Evolutionary conservation across 2,113 vertebrate genomes (phyloP), one percentile per base, ranked within the genome.

Genomic region (Sitta europaea): DNA sequence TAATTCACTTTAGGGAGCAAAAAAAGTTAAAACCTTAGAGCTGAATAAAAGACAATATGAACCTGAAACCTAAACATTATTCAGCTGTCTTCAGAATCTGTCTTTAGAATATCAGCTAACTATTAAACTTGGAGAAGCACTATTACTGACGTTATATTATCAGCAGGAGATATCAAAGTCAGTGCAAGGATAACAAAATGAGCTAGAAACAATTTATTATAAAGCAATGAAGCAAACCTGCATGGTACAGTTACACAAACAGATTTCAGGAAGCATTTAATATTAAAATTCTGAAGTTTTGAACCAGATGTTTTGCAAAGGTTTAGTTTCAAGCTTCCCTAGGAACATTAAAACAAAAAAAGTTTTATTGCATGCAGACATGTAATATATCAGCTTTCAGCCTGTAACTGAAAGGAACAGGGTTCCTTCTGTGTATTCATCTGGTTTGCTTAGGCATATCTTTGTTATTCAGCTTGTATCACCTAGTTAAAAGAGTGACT

Each of bases 231-330:
- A 88, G 79, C 35, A 92, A 92, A 92, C 74, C 63, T 96, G 79
- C 68, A 47, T 42, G 53, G 36, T 59, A 74, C 75, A 88, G 72
- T 92, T 94, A 61, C 62, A 95, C 55, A 95, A 95, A 93, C 72
- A 95, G 72, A 81, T 82, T 95, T 90, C 77, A 94, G 94, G 95
- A 97, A 97, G 58, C 74, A 93, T 97, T 97, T 95, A 91, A 90
- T 96, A 96, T 95, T 91, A 96, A 95, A 96, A 96, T 90, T 55
- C 54, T 86, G 29, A 82, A 86, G 87, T 88, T 96, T 84, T 71
- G 79, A 81, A 88, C 90, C 94, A 94, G 79, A 95, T 96, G 92
- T 95, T 96, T 78, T 92, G 61, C 45, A 80, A 94, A 86, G 75
- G 57, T 96, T 96, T 90, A 18, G 58, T 96, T 97, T 96, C 93